Conservation (phyloP, 2,113 vertebrate species). For the Sinocyclocheilus rhinocerous region DNA sequence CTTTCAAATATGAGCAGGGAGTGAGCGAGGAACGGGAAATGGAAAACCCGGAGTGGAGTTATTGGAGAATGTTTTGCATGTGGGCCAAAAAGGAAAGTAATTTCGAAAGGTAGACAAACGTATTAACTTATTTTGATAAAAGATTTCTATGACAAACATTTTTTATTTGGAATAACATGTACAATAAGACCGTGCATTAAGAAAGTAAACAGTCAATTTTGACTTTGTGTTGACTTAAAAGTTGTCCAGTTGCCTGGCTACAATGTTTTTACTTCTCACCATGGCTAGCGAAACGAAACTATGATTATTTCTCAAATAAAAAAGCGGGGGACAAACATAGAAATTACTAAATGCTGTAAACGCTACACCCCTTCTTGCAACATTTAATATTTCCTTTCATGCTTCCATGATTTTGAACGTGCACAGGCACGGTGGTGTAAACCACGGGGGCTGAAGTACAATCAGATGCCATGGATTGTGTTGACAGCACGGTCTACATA, state of each 20-base stretch:
- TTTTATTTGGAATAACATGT: background rate
- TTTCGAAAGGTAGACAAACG: background rate
- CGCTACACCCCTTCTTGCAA: background rate
- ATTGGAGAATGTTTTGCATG: background rate
- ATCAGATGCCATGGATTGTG: background rate
- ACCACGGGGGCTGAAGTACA: background rate
- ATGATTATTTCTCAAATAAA: background rate
- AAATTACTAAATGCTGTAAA: background rate
- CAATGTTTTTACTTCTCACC: background rate
- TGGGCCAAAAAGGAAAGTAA: background rate
- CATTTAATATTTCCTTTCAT: background rate
- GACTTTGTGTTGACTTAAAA: background rate
- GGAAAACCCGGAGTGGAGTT: background rate
- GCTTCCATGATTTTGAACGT: background rate
- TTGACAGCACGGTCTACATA: slow-evolving; percentile 68
- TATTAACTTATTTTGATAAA: background rate
- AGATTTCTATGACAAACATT: background rate
- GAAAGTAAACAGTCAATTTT: slow-evolving; percentile 4
- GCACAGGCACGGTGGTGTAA: background rate
- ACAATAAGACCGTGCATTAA: background rate
- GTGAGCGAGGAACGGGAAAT: background rate
- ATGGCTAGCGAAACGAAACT: background rate
- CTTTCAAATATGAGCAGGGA: background rate
- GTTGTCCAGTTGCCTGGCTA: background rate
- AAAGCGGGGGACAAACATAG: background rate